These are phyloP conservation scores for Acronicta aceris DNA, from an alignment of 2,888 invertebrate genomes.

Conservation along the genomic window DNA sequence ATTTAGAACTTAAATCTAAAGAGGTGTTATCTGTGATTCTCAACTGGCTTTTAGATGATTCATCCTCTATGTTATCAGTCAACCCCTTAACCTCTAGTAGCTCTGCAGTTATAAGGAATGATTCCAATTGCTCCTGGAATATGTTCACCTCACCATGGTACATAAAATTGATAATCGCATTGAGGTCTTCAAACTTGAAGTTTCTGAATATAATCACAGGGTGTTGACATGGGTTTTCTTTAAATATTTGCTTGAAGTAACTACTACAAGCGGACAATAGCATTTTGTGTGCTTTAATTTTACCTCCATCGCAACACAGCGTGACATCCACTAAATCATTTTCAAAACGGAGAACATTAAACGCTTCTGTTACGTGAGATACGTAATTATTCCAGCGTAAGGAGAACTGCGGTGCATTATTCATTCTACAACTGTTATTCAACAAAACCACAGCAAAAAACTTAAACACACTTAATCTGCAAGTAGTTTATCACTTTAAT, in stretches of 20 bases:
- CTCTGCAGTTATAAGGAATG: conserved; percentile 94
- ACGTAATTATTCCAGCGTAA: conserved; percentile 96
- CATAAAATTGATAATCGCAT: conserved; percentile 94
- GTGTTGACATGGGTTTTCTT: conserved; percentile 94
- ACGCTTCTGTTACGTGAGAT: conserved; percentile 93
- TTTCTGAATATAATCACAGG: conserved; percentile 95
- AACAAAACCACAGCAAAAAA: conserved; percentile 21
- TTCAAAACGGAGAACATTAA: conserved; percentile 92
- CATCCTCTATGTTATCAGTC: conserved; percentile 89
- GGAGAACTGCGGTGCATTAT: conserved; percentile 94
- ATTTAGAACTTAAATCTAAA: conserved; percentile 83
- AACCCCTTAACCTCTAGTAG: conserved; percentile 93
- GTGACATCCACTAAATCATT: conserved; percentile 95
- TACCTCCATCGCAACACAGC: conserved; percentile 94
- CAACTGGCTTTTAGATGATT: conserved; percentile 75
- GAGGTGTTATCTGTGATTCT: conserved; percentile 77
- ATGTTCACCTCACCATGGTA: conserved; percentile 95
- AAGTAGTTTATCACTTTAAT: conserved; percentile 39
- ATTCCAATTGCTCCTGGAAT: conserved; percentile 93
- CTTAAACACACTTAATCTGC: conserved; percentile 23
- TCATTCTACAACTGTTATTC: conserved; percentile 69
- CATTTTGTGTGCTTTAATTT: conserved; percentile 95
- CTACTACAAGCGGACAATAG: conserved; percentile 95
- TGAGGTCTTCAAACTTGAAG: conserved; percentile 93
- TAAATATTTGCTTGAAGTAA: conserved; percentile 92